Evolutionary conservation across 2,113 vertebrate species (phyloP).

Genomic region (Oryzias melastigma): DNA sequence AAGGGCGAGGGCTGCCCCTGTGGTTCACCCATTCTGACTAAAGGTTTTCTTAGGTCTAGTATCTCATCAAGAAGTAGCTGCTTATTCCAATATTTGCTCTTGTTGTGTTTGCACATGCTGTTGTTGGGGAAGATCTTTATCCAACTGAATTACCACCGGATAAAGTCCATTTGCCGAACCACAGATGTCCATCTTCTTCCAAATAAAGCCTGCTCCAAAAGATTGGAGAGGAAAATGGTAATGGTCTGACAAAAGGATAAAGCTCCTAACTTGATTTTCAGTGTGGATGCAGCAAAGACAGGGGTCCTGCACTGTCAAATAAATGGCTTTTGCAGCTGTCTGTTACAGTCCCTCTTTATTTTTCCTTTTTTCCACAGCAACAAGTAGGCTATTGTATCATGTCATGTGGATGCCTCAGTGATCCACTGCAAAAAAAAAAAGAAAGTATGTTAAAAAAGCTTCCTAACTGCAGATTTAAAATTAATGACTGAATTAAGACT

Average conservation of each 20-base stretch:
- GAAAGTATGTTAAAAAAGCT: slow-evolving; percentile 23
- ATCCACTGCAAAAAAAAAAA: slow-evolving; percentile 16
- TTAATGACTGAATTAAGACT: slow-evolving; percentile 21
- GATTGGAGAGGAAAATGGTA: slow-evolving; percentile 55
- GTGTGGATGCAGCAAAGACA: slow-evolving; percentile 37
- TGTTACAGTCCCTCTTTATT: background rate
- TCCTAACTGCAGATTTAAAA: background rate
- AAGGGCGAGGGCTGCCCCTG: too few species aligned
- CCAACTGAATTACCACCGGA: slow-evolving; percentile 31
- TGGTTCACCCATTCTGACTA: too few species aligned
- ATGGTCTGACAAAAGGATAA: slow-evolving; percentile 40
- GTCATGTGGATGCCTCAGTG: background rate
- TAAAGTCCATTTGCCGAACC: slow-evolving; percentile 43
- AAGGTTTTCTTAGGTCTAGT: slow-evolving; percentile 4
- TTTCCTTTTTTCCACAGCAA: slow-evolving; percentile 21
- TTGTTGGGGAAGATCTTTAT: slow-evolving; percentile 26
- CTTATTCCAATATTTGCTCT: slow-evolving; percentile 11
- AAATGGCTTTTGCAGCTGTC: slow-evolving; percentile 50
- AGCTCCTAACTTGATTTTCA: slow-evolving; percentile 57
- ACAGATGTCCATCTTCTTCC: slow-evolving; percentile 40
- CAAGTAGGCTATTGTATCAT: slow-evolving; percentile 30
- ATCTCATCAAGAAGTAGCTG: slow-evolving; percentile 11
- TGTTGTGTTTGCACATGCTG: slow-evolving; percentile 24
- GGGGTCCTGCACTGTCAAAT: slow-evolving; percentile 37
- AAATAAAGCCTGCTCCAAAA: slow-evolving; percentile 12